Conservation (phyloP, 1,140 invertebrate genomes). For the Pseudomyrmex pallidus region DNA sequence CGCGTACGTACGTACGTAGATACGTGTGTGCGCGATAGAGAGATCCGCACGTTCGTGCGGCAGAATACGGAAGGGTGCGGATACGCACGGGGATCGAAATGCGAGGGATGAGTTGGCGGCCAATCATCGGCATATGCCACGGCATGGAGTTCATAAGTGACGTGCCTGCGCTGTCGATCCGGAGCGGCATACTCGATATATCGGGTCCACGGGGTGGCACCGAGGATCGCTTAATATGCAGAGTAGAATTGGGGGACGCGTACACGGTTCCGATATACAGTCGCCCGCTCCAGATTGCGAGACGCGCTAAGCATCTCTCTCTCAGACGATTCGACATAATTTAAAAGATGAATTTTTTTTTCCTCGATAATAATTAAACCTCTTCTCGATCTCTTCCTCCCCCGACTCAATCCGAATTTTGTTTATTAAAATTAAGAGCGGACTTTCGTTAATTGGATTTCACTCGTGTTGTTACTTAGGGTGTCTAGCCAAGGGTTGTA, state of each 20-base stretch:
- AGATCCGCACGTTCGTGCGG: slow-evolving; percentile 10
- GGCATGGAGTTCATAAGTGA: slow-evolving; percentile 76
- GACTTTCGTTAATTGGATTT: no score
- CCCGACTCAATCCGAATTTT: no score
- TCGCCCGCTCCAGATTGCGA: slow-evolving; percentile 43
- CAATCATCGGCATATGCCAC: slow-evolving; percentile 78
- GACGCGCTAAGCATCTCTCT: slow-evolving; percentile 47
- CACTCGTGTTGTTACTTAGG: no score
- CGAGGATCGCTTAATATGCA: slow-evolving; percentile 76
- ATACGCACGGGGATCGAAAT: slow-evolving; percentile 62
- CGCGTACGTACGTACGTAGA: not conserved
- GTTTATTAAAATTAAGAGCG: no score
- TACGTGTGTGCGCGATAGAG: not conserved
- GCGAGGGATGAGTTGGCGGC: slow-evolving; percentile 68
- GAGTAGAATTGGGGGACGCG: slow-evolving; percentile 68
- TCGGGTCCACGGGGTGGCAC: slow-evolving; percentile 66
- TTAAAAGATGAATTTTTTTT: not conserved
- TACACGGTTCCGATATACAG: slow-evolving; percentile 63
- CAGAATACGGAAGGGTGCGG: slow-evolving; percentile 63
- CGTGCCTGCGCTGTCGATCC: slow-evolving; percentile 75
- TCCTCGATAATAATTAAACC: not conserved
- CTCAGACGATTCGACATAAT: slow-evolving; percentile 6
- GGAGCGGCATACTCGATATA: slow-evolving; percentile 76
- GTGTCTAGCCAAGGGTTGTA: no score
- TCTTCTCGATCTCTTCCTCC: not conserved